Base-by-base conservation (phyloP, 2,113 vertebrate genomes). In the Heterocephalus glaber region DNA sequence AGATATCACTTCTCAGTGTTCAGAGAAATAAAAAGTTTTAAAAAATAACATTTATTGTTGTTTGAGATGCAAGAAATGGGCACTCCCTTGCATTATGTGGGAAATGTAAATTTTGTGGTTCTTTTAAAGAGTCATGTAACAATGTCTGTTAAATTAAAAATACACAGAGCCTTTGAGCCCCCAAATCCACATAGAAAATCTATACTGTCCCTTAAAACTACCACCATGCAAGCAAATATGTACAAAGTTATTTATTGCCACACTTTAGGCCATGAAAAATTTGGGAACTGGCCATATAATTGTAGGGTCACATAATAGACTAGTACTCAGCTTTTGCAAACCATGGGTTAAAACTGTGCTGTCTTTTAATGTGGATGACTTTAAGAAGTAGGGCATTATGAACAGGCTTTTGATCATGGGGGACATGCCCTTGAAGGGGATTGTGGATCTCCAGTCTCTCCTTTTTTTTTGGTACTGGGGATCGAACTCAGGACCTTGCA, bases 61-160 rank as follows among this genome's bases (percentile, higher is more conserved):
- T 4, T 52, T 66, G 22, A 58, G 28, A 66, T 84, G 19, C 35
- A 30, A 77, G 77, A 66, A 74, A 49, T 4, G 30, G 41, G 19
- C n/a, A 44, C 44, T 85, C 12, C 3, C 20, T 49, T 33, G 35
- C 19, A 74, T 22, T 61, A 20, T 41, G 17, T 10, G 82, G 54
- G 47, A 81, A 52, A 54, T 28, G 16, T 66, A 47, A 68, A 82
- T 89, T 35, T 68, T 65, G 72, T 44, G 77, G 33, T 56, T n/a
- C n/a, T 52, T 95, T 68, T 47, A 1, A 86, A 81, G 70, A 85
- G 19, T 14, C 52, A 86, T 12, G 35, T 81, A 74, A 60, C n/a
- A 87, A 38, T 3, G 56, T 65, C 24, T 92, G 86, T 92, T 86
- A 90, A 54, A 66, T 92, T 66, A 90, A 80, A 92, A 92, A 74